Evolutionary conservation across 2,888 invertebrate genomes (phyloP).

Genomic region (Mythimna loreyi): DNA sequence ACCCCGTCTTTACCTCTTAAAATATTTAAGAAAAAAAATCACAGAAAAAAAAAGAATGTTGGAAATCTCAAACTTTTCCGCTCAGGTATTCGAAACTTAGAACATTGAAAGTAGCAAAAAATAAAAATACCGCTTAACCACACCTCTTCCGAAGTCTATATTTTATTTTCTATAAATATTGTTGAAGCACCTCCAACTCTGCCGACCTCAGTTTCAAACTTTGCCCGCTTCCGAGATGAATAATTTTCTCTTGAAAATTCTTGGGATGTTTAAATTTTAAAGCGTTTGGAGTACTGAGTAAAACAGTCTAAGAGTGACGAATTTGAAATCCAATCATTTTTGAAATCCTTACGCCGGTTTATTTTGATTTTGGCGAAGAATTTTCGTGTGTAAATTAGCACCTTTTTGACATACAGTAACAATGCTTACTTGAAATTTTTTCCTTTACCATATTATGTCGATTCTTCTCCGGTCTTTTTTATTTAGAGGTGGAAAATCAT

Average conservation of each 20-base stretch:
- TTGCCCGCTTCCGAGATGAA: conserved; percentile 64
- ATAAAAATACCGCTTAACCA: conserved; percentile 59
- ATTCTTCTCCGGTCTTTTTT: too few relatives aligned
- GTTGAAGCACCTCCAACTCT: conserved; percentile 49
- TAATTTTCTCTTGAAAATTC: conserved; percentile 64
- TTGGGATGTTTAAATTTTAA: conserved; percentile 64
- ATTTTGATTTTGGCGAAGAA: neutral
- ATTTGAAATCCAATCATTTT: conserved; percentile 41
- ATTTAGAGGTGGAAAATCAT: too few relatives aligned
- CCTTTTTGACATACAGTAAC: neutral
- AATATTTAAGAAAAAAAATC: conserved; percentile 27
- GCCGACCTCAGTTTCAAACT: conserved; percentile 62
- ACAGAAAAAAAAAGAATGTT: conserved; percentile 3
- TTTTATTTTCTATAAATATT: conserved; percentile 68
- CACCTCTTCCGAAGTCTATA: conserved; percentile 52
- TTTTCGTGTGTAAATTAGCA: neutral
- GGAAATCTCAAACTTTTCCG: conserved; percentile 22
- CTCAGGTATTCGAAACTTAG: conserved; percentile 42
- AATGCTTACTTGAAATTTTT: too few relatives aligned
- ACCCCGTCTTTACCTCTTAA: neutral
- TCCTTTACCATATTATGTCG: too few relatives aligned
- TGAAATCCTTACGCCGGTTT: neutral
- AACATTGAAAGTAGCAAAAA: conserved; percentile 23
- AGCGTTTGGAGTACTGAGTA: conserved; percentile 31
- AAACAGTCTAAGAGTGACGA: conserved; percentile 31